Evolutionary conservation across 2,888 invertebrate genomes (phyloP).

Genomic region (Ferrisia virgata): DNA sequence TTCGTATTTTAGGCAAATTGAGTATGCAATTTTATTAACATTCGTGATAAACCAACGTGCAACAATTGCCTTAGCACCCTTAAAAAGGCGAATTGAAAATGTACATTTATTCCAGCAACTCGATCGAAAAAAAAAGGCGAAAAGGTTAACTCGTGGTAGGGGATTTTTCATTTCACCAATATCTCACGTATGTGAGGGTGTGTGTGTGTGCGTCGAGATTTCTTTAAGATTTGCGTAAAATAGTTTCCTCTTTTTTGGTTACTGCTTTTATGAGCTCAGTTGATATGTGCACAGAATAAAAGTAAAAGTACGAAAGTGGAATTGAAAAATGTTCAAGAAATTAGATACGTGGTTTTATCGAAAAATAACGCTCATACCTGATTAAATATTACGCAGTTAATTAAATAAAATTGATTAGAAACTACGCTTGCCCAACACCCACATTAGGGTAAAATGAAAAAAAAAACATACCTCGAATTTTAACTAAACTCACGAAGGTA

Average conservation of each 20-base stretch:
- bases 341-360: not conserved
- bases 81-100: not conserved
- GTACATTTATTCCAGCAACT: not conserved
- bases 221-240: not conserved
- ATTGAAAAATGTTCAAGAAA: not conserved
- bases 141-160: not conserved
- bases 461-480: too few relatives aligned
- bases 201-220: too few relatives aligned
- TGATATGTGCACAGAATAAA: not conserved
- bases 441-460: too few relatives aligned
- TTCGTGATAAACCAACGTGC: not conserved
- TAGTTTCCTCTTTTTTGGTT: not conserved
- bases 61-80: not conserved
- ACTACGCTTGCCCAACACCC: too few relatives aligned
- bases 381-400: too few relatives aligned
- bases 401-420: too few relatives aligned
- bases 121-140: not conserved
- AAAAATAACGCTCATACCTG: too few relatives aligned
- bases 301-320: not conserved
- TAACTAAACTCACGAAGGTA: too few relatives aligned
- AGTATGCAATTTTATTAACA: conserved; percentile 21
- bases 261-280: not conserved
- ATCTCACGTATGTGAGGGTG: not conserved
- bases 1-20: conserved; percentile 15
- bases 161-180: not conserved